phyloP scores from a whole-genome alignment of 2,888 invertebrate species.

The Amphipoea oculea region DNA sequence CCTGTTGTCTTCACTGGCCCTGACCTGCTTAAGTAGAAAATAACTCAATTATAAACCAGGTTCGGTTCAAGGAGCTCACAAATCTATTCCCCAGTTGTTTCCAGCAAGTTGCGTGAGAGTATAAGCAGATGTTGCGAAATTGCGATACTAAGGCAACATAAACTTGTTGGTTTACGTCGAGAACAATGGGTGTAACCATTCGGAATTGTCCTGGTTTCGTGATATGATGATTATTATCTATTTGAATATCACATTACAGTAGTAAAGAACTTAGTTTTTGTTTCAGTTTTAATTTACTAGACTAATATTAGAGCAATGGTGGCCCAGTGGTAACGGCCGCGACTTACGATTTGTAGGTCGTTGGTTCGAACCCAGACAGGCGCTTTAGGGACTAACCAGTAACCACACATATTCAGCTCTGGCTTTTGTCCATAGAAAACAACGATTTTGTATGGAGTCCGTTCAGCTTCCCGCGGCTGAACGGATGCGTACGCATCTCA shows the following conservation, averaged over 20 bases:
- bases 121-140: conserved; percentile 40
- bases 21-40: conserved; percentile 25
- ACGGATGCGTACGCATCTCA: too few relatives aligned
- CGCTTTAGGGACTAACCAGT: not conserved
- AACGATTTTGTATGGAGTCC: too few relatives aligned
- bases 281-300: not conserved
- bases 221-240: not conserved
- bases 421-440: too few relatives aligned
- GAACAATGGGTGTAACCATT: conserved; percentile 18
- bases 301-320: not conserved
- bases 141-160: conserved; percentile 35
- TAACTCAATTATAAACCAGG: conserved; percentile 38
- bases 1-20: not conserved
- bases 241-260: conserved; percentile 2
- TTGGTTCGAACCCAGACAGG: not conserved
- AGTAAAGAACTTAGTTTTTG: not conserved
- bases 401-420: too few relatives aligned
- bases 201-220: conserved; percentile 21
- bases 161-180: conserved; percentile 36
- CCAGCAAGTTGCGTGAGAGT: conserved; percentile 43
- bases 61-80: conserved; percentile 22
- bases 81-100: conserved; percentile 24
- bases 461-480: too few relatives aligned
- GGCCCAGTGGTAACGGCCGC: not conserved
- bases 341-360: not conserved